phyloP scores from a whole-genome alignment of 37 sponge, comb jelly and placozoan genomes.

The Chondrosia reniformis region DNA sequence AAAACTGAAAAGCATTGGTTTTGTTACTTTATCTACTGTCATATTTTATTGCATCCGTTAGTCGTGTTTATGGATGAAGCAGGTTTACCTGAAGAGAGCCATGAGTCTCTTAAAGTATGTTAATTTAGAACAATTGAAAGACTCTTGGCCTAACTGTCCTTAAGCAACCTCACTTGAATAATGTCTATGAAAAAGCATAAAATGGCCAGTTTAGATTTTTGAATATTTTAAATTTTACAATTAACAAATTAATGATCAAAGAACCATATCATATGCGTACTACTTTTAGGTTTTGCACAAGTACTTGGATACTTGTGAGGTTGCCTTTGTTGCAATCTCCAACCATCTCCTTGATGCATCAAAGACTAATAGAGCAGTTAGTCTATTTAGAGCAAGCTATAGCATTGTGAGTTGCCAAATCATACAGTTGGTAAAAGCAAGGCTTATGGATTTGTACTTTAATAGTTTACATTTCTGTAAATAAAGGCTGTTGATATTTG shows the following conservation, averaged over 20 bases:
- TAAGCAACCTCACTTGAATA: neutral
- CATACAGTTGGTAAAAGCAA: too few species aligned
- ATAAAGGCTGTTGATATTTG: too few species aligned
- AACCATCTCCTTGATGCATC: slow-evolving; percentile 34
- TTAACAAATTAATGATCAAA: neutral
- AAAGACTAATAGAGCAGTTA: slow-evolving; percentile 32
- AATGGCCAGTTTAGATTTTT: too few species aligned
- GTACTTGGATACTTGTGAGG: slow-evolving; percentile 13
- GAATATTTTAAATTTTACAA: too few species aligned
- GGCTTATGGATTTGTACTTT: too few species aligned
- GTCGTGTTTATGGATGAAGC: slow-evolving; percentile 79
- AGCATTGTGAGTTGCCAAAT: slow-evolving; percentile 2
- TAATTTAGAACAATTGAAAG: neutral
- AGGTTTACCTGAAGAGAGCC: slow-evolving; percentile 67
- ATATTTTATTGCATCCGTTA: too few species aligned
- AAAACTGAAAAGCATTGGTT: too few species aligned
- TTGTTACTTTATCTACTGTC: neutral
- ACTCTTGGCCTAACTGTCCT: neutral
- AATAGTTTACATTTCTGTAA: too few species aligned
- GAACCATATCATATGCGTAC: neutral
- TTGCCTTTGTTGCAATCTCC: slow-evolving; percentile 38
- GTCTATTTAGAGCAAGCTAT: slow-evolving; percentile 16
- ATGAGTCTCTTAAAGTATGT: slow-evolving; percentile 66
- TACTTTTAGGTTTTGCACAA: slow-evolving; percentile 17
- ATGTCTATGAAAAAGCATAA: too few species aligned